A percentile compares a stretch with the other conserved stretches of the same genome.
Evolutionary conservation across 2,797 vertebrate species (phyloP).

Genomic region (Harpagifer antarcticus): DNA sequence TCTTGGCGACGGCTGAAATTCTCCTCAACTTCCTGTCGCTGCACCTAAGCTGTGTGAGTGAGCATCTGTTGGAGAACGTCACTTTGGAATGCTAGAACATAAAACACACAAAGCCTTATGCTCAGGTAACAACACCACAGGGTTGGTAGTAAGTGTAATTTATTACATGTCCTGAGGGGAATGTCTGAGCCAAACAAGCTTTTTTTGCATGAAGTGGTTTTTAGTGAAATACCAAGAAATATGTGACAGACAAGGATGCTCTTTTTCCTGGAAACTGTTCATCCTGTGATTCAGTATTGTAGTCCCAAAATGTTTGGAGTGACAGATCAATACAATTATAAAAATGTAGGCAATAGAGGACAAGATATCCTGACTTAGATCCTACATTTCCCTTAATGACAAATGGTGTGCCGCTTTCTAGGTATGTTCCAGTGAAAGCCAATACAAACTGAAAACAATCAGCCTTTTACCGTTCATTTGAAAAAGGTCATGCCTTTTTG

Average conservation of each 20-base stretch:
- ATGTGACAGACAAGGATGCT: not conserved
- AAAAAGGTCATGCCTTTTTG: not conserved
- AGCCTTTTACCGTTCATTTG: not conserved
- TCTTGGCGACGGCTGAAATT: constrained; percentile 36
- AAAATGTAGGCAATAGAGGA: not conserved
- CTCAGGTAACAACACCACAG: constrained; percentile 6
- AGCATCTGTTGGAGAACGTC: constrained; percentile 33
- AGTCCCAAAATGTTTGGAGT: not conserved
- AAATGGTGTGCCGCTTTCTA: not conserved
- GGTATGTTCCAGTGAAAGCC: not conserved
- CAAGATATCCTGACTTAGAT: not conserved
- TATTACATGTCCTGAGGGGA: not conserved
- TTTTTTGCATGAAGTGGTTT: not conserved
- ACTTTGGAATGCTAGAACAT: constrained; percentile 32
- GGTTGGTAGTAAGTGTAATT: constrained; percentile 24
- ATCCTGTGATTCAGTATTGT: not conserved
- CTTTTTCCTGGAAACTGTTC: not conserved
- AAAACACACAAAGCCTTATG: constrained; percentile 30
- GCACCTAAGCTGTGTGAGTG: constrained; percentile 8
- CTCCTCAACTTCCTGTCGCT: constrained; percentile 57
- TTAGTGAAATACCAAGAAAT: not conserved
- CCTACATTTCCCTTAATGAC: not conserved
- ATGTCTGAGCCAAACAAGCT: not conserved
- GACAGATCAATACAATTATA: not conserved
- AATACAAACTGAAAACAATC: not conserved